phyloP scores from a whole-genome alignment of 2,888 invertebrate genomes.

The Craniophora ligustri region DNA sequence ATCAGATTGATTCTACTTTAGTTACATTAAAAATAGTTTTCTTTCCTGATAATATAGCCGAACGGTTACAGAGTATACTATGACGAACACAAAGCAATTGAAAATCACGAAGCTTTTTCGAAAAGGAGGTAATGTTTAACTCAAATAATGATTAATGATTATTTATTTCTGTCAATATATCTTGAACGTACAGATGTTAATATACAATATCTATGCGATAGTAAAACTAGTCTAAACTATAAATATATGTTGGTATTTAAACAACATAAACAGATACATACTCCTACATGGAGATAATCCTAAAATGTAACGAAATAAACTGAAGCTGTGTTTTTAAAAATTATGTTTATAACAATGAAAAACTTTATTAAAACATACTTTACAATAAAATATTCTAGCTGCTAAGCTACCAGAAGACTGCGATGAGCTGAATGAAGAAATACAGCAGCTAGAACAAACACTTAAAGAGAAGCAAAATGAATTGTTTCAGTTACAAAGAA shows the following conservation, averaged over 20 bases:
- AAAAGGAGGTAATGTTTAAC: slow-evolving; percentile 60
- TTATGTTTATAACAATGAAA: too few relatives aligned
- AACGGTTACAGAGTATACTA: slow-evolving; percentile 36
- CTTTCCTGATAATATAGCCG: not conserved
- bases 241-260: too few relatives aligned
- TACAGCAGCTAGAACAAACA: slow-evolving; percentile 66
- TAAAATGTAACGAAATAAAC: too few relatives aligned
- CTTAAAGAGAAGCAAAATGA: slow-evolving; percentile 71
- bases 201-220: not conserved
- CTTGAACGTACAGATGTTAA: too few relatives aligned
- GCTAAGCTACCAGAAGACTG: slow-evolving; percentile 64
- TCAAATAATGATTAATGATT: slow-evolving; percentile 1
- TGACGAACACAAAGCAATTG: slow-evolving; percentile 69
- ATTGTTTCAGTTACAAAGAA: slow-evolving; percentile 73
- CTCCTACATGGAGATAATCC: too few relatives aligned
- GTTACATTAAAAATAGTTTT: not conserved
- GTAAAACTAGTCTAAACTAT: too few relatives aligned
- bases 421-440: slow-evolving; percentile 70
- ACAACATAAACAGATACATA: too few relatives aligned
- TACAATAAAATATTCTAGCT: too few relatives aligned
- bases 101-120: slow-evolving; percentile 77
- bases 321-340: too few relatives aligned
- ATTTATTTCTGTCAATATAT: too few relatives aligned
- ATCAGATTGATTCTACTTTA: not conserved
- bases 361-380: too few relatives aligned